A percentile compares a stretch with the other conserved stretches of the same genome.
Conservation (phyloP, 2,113 vertebrate species). For the Tychaedon coryphoeus region DNA sequence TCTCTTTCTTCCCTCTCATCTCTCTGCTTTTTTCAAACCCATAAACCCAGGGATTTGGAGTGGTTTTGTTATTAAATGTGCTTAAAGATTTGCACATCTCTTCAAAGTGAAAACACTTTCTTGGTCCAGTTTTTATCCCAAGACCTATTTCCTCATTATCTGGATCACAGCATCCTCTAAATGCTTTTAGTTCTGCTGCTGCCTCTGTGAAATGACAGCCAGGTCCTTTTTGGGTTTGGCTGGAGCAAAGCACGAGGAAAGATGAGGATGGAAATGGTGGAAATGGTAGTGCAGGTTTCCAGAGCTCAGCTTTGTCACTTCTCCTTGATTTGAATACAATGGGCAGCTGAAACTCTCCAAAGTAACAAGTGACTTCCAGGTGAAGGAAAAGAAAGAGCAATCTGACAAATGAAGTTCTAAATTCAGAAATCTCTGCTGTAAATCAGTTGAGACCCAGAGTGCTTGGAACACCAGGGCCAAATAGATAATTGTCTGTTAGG, state of each 20-base stretch:
- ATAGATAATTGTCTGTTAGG: constrained; percentile 13
- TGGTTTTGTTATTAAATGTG: not conserved
- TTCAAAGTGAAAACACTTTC: not conserved
- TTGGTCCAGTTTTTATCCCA: not conserved
- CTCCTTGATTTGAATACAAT: not conserved
- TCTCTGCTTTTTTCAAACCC: constrained; percentile 9
- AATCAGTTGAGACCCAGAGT: not conserved
- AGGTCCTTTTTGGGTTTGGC: not conserved
- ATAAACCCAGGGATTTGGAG: not conserved
- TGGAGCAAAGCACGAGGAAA: not conserved
- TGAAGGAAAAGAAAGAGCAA: not conserved
- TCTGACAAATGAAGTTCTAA: not conserved
- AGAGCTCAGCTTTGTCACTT: not conserved
- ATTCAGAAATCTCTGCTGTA: not conserved
- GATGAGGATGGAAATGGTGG: not conserved
- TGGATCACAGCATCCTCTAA: not conserved
- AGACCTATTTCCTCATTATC: not conserved
- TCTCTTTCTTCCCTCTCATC: not conserved
- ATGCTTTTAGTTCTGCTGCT: not conserved
- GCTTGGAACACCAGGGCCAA: not conserved
- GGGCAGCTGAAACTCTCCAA: not conserved
- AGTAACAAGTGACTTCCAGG: not conserved
- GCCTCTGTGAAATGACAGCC: not conserved
- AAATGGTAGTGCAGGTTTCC: not conserved
- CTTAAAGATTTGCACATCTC: not conserved